Percentiles rank a stretch among this genome's conserved stretches.
Conservation (phyloP, 2,797 vertebrate species). For the Myripristis jacobus region DNA sequence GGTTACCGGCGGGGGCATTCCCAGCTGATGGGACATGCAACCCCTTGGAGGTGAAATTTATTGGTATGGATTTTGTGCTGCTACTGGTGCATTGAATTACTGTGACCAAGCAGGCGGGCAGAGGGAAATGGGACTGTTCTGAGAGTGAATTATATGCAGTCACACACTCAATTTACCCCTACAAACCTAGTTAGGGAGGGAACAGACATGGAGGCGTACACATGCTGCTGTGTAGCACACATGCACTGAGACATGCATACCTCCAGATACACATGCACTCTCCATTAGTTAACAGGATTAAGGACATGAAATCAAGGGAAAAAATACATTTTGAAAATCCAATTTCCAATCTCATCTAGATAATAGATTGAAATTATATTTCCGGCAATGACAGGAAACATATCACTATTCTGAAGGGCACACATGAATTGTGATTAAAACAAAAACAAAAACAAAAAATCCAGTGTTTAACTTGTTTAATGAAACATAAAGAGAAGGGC, state of each 20-base stretch:
- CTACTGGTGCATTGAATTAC: constrained; percentile 82
- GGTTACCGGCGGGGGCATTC: constrained; percentile 67
- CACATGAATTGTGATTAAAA: constrained; percentile 7
- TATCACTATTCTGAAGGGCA: constrained; percentile 5
- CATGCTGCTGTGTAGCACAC: constrained; percentile 51
- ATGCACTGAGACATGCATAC: constrained; percentile 29
- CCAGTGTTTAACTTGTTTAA: background rate
- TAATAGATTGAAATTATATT: constrained; percentile 59
- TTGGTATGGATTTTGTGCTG: constrained; percentile 84
- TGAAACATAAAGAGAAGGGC: constrained; percentile 8
- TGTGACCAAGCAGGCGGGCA: constrained; percentile 82
- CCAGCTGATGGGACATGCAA: constrained; percentile 73
- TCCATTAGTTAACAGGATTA: constrained; percentile 73
- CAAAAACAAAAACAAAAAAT: constrained; percentile 13
- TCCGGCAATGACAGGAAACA: constrained; percentile 23
- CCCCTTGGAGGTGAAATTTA: constrained; percentile 80
- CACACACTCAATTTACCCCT: constrained; percentile 85
- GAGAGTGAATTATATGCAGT: constrained; percentile 85
- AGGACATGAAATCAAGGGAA: constrained; percentile 64
- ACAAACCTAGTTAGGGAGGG: constrained; percentile 80
- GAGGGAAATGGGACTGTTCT: constrained; percentile 80
- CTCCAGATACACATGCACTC: constrained; percentile 49
- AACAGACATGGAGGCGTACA: constrained; percentile 64
- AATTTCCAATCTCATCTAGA: constrained; percentile 59
- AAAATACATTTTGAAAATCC: constrained; percentile 54